phyloP scores from a whole-genome alignment of 2,113 vertebrate species.

The Entelurus aequoreus region DNA sequence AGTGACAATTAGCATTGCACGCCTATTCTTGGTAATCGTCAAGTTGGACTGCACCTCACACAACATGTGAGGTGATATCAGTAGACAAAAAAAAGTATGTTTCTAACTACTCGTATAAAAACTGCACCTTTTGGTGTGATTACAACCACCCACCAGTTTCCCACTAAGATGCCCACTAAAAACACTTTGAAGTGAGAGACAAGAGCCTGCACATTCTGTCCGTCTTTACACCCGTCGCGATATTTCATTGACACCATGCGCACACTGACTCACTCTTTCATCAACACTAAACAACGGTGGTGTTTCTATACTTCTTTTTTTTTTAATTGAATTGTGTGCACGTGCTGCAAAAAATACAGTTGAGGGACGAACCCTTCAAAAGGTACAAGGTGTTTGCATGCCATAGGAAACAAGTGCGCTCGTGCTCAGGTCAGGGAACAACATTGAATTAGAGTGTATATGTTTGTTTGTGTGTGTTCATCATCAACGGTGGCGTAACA shows the following conservation, averaged over 20 bases:
- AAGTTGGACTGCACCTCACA: constrained; percentile 14
- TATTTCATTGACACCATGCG: constrained; percentile 10
- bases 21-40: constrained; percentile 17
- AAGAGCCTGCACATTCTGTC: constrained; percentile 16
- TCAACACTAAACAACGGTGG: constrained; percentile 37
- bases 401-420: neutral
- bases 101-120: neutral
- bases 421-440: neutral
- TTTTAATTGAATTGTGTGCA: no score
- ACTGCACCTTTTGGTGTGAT: constrained; percentile 22
- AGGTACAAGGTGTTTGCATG: neutral
- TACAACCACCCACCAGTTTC: constrained; percentile 18
- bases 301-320: constrained; percentile 30
- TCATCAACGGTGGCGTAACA: constrained; percentile 52
- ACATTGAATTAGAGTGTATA: neutral
- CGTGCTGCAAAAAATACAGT: constrained; percentile 13
- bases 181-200: constrained; percentile 36
- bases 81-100: neutral
- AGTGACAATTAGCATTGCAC: constrained; percentile 33
- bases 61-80: neutral
- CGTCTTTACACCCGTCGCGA: constrained; percentile 15
- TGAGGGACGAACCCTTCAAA: constrained; percentile 14
- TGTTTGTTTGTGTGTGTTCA: constrained; percentile 35
- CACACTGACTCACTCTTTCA: constrained; percentile 38
- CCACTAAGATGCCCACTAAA: constrained; percentile 17